A percentile compares a stretch with the other conserved stretches of the same genome.
phyloP scores from a whole-genome alignment of 1,140 invertebrate genomes.

The Centruroides sculpturatus region DNA sequence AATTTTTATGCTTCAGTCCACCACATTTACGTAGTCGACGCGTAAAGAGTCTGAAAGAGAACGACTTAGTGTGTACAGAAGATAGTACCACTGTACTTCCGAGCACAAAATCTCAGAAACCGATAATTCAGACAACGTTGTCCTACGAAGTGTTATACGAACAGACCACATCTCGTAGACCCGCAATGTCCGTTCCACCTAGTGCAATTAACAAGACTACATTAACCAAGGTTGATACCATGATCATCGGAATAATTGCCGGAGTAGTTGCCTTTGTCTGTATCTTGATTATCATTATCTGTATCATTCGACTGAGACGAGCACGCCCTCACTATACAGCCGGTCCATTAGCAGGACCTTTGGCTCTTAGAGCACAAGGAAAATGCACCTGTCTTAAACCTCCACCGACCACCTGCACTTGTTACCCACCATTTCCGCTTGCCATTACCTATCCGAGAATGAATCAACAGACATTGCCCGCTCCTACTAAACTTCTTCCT shows the following conservation, averaged over 20 bases:
- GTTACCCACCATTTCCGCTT: conserved; percentile 21
- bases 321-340: conserved; percentile 35
- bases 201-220: conserved; percentile 21
- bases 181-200: conserved; percentile 1
- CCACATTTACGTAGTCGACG: conserved; percentile 46
- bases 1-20: conserved; percentile 49
- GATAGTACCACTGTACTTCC: conserved; percentile 17
- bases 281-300: conserved; percentile 71
- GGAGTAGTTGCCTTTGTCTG: conserved; percentile 80
- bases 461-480: conserved; percentile 17
- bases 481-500: conserved; percentile 21
- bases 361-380: conserved; percentile 28
- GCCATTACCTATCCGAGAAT: conserved; percentile 18
- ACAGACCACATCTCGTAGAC: conserved; percentile 4
- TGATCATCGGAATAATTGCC: conserved; percentile 81
- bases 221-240: conserved; percentile 67
- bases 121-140: conserved; percentile 27
- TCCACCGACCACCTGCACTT: conserved; percentile 20
- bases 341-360: conserved; percentile 41
- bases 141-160: conserved; percentile 11
- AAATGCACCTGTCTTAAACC: conserved; percentile 31
- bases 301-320: conserved; percentile 49
- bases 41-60: conserved; percentile 55
- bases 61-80: conserved; percentile 57
- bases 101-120: conserved; percentile 21